These are phyloP conservation scores for Schizaphis graminum DNA, from an alignment of 2,888 invertebrate species.

Conservation along the genomic window DNA sequence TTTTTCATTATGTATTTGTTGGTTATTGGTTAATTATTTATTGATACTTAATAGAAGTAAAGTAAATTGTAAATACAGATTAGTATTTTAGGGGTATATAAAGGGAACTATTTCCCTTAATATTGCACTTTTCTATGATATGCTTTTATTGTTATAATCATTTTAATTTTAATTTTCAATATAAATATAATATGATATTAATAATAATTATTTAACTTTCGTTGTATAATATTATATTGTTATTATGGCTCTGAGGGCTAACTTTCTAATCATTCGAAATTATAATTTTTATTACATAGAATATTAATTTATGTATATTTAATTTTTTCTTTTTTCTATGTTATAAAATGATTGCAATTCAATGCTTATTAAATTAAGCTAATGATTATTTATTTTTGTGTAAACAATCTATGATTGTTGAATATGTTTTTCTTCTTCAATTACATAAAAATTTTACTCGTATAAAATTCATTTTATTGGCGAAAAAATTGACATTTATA, in stretches of 20 bases:
- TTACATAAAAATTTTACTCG: too few relatives aligned
- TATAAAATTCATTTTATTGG: too few relatives aligned
- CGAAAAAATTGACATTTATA: too few relatives aligned
- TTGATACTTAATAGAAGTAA: not conserved
- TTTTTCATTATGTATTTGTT: not conserved
- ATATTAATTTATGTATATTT: not conserved
- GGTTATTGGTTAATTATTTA: not conserved
- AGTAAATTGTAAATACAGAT: not conserved
- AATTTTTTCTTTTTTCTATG: not conserved
- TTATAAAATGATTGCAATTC: not conserved
- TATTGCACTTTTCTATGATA: not conserved
- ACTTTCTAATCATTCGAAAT: not conserved
- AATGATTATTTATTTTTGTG: too few relatives aligned
- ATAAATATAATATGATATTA: not conserved
- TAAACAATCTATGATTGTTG: too few relatives aligned
- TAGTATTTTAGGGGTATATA: not conserved
- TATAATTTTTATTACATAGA: not conserved
- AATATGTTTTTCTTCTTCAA: too few relatives aligned
- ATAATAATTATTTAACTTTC: not conserved
- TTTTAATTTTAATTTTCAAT: not conserved
- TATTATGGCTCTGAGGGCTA: not conserved
- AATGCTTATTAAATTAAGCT: not conserved
- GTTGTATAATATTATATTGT: not conserved
- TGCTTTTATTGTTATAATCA: not conserved
- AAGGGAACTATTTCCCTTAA: not conserved